Evolutionary conservation across 2,888 invertebrate species (phyloP).

Genomic region (Scaptomyza tumidula): DNA sequence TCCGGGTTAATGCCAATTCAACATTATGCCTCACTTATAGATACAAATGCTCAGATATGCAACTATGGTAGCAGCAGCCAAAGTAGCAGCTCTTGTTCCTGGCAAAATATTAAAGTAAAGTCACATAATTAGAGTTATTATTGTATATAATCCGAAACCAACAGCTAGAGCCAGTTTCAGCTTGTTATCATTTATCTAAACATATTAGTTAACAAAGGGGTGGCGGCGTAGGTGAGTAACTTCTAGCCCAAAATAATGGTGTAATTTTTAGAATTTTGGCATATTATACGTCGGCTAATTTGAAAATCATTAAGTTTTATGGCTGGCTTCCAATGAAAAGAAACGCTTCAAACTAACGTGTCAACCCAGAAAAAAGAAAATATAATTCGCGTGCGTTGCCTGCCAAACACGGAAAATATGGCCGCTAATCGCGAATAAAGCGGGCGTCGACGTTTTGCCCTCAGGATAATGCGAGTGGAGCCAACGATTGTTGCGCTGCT

Average conservation of each 20-base stretch:
- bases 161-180: constrained; percentile 16
- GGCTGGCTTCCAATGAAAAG: constrained; percentile 60
- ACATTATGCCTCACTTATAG: constrained; percentile 52
- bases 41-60: constrained; percentile 54
- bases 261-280: constrained; percentile 38
- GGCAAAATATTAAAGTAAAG: constrained; percentile 73
- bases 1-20: constrained; percentile 75
- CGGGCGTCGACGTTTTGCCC: constrained; percentile 45
- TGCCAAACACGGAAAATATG: constrained; percentile 60
- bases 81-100: constrained; percentile 13
- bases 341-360: constrained; percentile 13
- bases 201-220: constrained; percentile 39
- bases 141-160: constrained; percentile 4
- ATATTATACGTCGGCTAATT: constrained; percentile 66
- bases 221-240: constrained; percentile 3
- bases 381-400: constrained; percentile 45
- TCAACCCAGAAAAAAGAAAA: constrained; percentile 13
- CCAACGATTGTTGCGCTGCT: constrained; percentile 15
- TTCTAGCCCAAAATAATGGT: constrained; percentile 15
- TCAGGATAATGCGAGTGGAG: constrained; percentile 68
- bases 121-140: constrained; percentile 57
- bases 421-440: constrained; percentile 49
- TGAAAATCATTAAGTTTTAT: constrained; percentile 73
- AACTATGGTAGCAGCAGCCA: constrained; percentile 16
- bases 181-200: constrained; percentile 25